Evolutionary conservation across 2,888 invertebrate genomes (phyloP).

Genomic region (Spodoptera littoralis): DNA sequence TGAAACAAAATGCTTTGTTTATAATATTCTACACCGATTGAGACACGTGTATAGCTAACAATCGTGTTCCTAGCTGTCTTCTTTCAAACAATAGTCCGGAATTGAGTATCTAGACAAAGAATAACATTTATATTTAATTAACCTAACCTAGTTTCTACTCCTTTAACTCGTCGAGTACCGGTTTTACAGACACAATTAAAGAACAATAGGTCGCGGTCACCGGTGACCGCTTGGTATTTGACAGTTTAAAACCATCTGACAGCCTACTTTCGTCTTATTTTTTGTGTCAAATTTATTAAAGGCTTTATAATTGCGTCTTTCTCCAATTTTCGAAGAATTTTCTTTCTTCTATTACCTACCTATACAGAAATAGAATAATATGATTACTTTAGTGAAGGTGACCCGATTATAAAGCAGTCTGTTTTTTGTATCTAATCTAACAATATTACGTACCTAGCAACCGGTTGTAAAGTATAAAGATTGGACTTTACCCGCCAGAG

Average conservation of each 20-base stretch:
- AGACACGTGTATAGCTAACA: background rate
- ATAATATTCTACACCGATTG: background rate
- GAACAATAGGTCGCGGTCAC: no score
- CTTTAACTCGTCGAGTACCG: no score
- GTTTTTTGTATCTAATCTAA: conserved; percentile 13
- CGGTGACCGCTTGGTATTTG: no score
- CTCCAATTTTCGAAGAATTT: background rate
- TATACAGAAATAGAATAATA: conserved; percentile 6
- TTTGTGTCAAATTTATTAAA: conserved; percentile 11
- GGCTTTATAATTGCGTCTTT: conserved; percentile 9
- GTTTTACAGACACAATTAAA: no score
- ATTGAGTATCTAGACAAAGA: conserved; percentile 2
- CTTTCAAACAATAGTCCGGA: background rate
- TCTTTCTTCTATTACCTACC: conserved; percentile 6
- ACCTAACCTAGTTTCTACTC: conserved; percentile 3
- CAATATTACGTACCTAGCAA: conserved; percentile 20
- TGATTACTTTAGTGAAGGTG: conserved; percentile 14
- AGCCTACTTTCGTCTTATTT: conserved; percentile 8
- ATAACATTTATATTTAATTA: conserved; percentile 10
- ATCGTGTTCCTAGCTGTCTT: background rate
- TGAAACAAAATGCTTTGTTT: conserved; percentile 9
- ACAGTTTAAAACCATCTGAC: background rate
- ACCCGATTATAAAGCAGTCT: conserved; percentile 13
- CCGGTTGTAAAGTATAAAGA: conserved; percentile 38
- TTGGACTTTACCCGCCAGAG: conserved; percentile 44